phyloP scores from a whole-genome alignment of 2,797 vertebrate genomes.

The Mallotus villosus region DNA sequence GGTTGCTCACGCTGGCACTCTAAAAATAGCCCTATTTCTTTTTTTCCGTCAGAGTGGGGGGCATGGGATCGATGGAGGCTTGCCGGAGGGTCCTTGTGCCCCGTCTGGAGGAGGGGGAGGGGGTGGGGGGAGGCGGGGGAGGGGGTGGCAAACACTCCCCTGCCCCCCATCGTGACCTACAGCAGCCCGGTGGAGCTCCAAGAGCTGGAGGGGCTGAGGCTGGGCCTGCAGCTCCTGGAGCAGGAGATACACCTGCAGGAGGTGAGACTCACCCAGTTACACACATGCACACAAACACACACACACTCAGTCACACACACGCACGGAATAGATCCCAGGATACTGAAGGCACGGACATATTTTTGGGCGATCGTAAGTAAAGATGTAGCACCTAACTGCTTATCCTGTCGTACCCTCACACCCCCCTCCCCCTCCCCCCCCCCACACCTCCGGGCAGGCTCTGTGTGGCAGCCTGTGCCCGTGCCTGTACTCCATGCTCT shows the following conservation, averaged over 20 bases:
- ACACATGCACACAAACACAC: neutral
- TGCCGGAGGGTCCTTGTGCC: constrained; percentile 59
- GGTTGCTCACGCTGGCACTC: constrained; percentile 60
- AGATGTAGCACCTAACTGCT: neutral
- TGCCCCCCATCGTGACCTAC: constrained; percentile 66
- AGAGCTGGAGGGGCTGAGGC: constrained; percentile 68
- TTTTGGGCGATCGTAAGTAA: neutral
- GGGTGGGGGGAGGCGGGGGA: constrained; percentile 32
- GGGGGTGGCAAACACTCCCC: constrained; percentile 24
- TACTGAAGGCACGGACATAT: too few species aligned
- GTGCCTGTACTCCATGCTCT: constrained; percentile 38
- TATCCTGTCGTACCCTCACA: neutral
- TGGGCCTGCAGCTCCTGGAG: constrained; percentile 66
- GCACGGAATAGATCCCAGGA: too few species aligned
- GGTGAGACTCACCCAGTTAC: constrained; percentile 47
- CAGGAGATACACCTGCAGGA: constrained; percentile 71
- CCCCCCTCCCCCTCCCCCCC: too few species aligned
- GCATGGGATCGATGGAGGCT: constrained; percentile 70
- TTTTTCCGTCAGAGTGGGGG: constrained; percentile 70
- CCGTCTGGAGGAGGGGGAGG: constrained; percentile 35
- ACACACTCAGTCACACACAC: neutral
- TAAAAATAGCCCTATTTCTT: constrained; percentile 67
- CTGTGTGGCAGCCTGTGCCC: constrained; percentile 60
- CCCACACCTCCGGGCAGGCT: constrained; percentile 52
- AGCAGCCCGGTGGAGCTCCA: constrained; percentile 62